Percentiles rank a stretch among this genome's conserved stretches.
Conservation (phyloP, 1,140 invertebrate species). For the Oscheius sp. region DNA sequence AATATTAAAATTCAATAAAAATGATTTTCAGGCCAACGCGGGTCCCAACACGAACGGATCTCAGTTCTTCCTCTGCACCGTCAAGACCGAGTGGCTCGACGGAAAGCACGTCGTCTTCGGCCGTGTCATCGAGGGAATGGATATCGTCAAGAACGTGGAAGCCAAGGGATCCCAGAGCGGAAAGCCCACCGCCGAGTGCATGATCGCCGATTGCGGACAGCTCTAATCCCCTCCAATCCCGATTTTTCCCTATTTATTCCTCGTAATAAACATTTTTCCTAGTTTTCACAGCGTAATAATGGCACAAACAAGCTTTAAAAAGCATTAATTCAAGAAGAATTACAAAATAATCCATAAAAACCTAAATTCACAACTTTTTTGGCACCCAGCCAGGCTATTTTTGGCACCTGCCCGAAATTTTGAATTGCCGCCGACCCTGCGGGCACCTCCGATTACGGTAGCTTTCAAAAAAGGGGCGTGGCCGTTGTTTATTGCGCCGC, state of each 20-base stretch:
- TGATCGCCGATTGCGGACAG: slow-evolving; percentile 39
- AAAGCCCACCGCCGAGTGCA: slow-evolving; percentile 23
- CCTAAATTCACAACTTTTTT: too few relatives aligned
- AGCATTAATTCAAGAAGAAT: background rate
- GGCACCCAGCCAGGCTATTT: too few relatives aligned
- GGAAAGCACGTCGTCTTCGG: slow-evolving; percentile 71
- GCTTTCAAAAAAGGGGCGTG: background rate
- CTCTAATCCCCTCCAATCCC: too few relatives aligned
- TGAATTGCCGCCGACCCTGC: background rate
- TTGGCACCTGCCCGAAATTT: too few relatives aligned
- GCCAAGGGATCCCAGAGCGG: slow-evolving; percentile 47
- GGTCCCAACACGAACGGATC: slow-evolving; percentile 93
- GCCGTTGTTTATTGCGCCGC: background rate
- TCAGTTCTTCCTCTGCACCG: slow-evolving; percentile 94
- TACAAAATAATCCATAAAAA: too few relatives aligned
- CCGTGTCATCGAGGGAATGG: slow-evolving; percentile 82
- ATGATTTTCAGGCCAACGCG: slow-evolving; percentile 80
- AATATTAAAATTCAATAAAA: slow-evolving; percentile 62
- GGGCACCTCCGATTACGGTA: background rate
- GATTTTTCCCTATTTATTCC: too few relatives aligned
- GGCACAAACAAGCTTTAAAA: background rate
- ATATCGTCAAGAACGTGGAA: slow-evolving; percentile 85
- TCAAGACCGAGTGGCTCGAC: slow-evolving; percentile 72
- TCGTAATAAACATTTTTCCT: too few relatives aligned
- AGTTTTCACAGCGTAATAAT: too few relatives aligned